These are phyloP conservation scores for Heliangelus exortis DNA, from an alignment of 2,797 vertebrate species.

Conservation along the genomic window DNA sequence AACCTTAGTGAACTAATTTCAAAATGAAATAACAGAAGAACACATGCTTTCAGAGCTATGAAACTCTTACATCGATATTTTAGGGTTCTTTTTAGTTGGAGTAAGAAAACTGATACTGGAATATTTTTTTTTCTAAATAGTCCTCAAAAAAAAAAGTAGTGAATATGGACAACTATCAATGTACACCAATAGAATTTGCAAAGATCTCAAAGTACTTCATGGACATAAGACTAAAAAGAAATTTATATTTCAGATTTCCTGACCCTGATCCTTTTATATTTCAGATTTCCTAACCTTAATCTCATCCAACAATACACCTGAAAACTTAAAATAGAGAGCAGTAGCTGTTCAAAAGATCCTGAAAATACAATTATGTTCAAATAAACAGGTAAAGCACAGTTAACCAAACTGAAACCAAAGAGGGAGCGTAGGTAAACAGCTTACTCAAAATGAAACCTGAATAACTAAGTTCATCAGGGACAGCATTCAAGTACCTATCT, in stretches of 20 bases:
- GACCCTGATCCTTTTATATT: neutral
- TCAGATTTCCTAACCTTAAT: neutral
- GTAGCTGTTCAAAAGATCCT: neutral
- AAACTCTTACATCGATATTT: neutral
- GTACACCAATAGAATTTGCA: neutral
- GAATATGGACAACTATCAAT: neutral
- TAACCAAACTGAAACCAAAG: neutral
- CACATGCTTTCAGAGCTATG: accelerated
- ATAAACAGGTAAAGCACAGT: neutral
- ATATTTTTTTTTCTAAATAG: neutral
- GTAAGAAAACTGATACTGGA: neutral
- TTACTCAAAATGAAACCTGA: neutral
- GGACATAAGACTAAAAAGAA: neutral
- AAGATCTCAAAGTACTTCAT: neutral
- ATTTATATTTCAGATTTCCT: neutral
- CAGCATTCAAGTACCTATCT: neutral
- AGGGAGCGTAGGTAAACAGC: neutral
- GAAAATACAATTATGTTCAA: neutral
- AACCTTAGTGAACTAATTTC: neutral
- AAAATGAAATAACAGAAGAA: neutral
- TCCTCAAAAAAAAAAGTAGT: neutral
- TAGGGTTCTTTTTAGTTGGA: neutral
- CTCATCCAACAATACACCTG: neutral
- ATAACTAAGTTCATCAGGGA: neutral
- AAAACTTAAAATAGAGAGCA: neutral